Conservation (phyloP, 2,797 vertebrate genomes). For the Paramormyrops hopkinsi region DNA sequence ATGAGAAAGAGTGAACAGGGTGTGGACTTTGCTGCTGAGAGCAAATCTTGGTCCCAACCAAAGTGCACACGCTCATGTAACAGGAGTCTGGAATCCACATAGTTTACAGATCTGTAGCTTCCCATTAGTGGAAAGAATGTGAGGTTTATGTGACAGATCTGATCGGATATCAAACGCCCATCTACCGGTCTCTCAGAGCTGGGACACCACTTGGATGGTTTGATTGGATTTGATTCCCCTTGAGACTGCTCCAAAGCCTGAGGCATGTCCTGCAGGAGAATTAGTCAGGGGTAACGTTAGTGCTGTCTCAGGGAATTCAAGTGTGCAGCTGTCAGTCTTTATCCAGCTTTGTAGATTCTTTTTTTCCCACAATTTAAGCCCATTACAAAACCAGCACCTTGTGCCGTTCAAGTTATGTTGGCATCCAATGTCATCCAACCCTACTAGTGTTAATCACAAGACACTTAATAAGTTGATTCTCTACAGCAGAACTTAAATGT, state of each 20-base stretch:
- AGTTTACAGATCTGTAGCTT: slow-evolving; percentile 46
- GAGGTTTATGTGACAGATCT: slow-evolving; percentile 41
- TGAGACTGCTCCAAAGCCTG: slow-evolving; percentile 25
- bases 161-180: slow-evolving; percentile 58
- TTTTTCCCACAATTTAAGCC: slow-evolving; percentile 19
- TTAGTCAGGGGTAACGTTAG: slow-evolving; percentile 29
- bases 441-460: slow-evolving; percentile 1
- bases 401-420: background rate
- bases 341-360: slow-evolving; percentile 29
- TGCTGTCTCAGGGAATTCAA: slow-evolving; percentile 36
- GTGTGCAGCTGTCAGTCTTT: slow-evolving; percentile 30
- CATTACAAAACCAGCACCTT: slow-evolving; percentile 1
- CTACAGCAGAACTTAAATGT: background rate
- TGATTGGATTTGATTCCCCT: slow-evolving; percentile 43
- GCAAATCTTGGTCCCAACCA: slow-evolving; percentile 38
- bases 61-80: slow-evolving; percentile 46
- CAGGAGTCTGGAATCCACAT: slow-evolving; percentile 48
- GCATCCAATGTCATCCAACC: background rate
- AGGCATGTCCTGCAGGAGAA: slow-evolving; percentile 34
- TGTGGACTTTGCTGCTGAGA: slow-evolving; percentile 19
- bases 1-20: slow-evolving; percentile 24
- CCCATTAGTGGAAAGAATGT: slow-evolving; percentile 36
- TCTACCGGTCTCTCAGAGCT: slow-evolving; percentile 43
- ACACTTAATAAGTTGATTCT: background rate
- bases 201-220: slow-evolving; percentile 34